Conservation (phyloP, 2,797 vertebrate genomes). For the Hippopotamyrus pictus region DNA sequence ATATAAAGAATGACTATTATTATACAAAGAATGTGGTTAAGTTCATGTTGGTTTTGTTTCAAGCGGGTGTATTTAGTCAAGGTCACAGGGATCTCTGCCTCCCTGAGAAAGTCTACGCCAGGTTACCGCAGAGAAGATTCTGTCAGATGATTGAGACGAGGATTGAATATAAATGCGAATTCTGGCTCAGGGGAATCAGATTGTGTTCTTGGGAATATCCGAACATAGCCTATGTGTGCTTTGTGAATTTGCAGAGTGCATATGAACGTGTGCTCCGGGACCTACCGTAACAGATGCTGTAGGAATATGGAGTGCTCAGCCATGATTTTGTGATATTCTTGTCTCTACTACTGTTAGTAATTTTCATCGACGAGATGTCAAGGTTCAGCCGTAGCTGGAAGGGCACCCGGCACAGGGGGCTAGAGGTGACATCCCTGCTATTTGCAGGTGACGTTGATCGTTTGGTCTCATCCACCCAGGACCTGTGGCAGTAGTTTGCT, state of each 20-base stretch:
- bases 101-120: not conserved
- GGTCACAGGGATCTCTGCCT: not conserved
- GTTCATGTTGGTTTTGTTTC: not conserved
- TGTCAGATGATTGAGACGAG: not conserved
- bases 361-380: not conserved
- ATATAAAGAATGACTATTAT: not conserved
- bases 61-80: not conserved
- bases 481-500: not conserved
- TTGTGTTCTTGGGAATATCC: not conserved
- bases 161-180: not conserved
- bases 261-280: not conserved
- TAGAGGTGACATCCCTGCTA: not conserved
- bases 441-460: not conserved
- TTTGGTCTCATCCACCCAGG: not conserved
- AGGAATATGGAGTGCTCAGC: not conserved
- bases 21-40: not conserved
- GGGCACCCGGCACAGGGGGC: not conserved
- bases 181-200: not conserved
- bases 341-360: not conserved
- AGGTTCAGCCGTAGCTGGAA: not conserved
- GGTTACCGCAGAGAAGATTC: not conserved
- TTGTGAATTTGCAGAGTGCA: not conserved
- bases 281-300: not conserved
- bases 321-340: not conserved
- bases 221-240: not conserved